Conservation (phyloP, 2,113 vertebrate species). For the Pantherophis guttatus region DNA sequence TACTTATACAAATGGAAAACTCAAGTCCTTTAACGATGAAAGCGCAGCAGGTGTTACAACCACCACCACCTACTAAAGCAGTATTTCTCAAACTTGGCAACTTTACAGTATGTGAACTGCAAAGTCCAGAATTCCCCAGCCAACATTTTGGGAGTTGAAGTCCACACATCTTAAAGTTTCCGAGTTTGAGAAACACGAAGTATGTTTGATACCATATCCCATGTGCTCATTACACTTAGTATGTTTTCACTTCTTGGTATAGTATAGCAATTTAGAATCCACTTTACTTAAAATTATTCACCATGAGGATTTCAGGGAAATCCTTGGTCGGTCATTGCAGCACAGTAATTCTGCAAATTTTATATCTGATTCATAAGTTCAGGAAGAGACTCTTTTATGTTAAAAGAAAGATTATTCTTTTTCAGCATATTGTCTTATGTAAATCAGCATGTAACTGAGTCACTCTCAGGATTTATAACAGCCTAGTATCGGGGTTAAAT, state of each 20-base stretch:
- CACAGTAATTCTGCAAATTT: conserved; percentile 70
- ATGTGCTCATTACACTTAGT: conserved; percentile 52
- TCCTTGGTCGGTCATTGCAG: conserved; percentile 65
- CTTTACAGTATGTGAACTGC: not conserved
- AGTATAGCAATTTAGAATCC: conserved; percentile 60
- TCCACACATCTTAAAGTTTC: not conserved
- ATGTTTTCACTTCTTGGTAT: conserved; percentile 61
- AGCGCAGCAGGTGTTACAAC: conserved; percentile 35
- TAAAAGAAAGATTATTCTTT: conserved; percentile 75
- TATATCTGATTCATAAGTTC: conserved; percentile 73
- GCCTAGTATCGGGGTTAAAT: conserved; percentile 69
- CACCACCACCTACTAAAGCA: not conserved
- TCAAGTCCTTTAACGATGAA: conserved; percentile 49
- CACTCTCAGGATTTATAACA: conserved; percentile 76
- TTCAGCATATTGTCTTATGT: conserved; percentile 68
- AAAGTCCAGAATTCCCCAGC: not conserved
- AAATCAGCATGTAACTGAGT: conserved; percentile 66
- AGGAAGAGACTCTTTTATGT: conserved; percentile 76
- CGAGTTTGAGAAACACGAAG: not conserved
- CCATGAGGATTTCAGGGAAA: conserved; percentile 67
- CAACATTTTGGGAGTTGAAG: not conserved
- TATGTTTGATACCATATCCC: conserved; percentile 63
- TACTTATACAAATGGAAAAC: conserved; percentile 29
- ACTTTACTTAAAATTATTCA: conserved; percentile 60
- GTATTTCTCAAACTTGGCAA: not conserved